Evolutionary conservation across 1,140 invertebrate species (phyloP).

Genomic region (Solenopsis invicta): DNA sequence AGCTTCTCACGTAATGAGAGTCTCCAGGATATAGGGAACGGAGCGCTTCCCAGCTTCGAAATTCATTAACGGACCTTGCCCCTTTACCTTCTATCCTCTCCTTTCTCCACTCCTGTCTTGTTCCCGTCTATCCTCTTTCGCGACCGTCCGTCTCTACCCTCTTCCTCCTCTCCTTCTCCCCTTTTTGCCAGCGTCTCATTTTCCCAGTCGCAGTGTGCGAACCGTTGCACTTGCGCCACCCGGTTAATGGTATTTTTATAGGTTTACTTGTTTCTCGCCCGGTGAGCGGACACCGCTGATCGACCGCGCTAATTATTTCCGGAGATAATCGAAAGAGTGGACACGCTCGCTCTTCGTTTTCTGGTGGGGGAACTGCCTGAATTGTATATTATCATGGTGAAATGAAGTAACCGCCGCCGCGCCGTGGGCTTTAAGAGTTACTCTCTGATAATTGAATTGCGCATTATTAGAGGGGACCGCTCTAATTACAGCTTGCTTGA

Average conservation of each 20-base stretch:
- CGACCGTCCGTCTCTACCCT: slow-evolving; percentile 7
- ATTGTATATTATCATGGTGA: slow-evolving; percentile 39
- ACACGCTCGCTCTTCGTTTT: slow-evolving; percentile 41
- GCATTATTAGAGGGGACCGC: slow-evolving; percentile 28
- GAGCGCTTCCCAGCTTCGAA: slow-evolving; percentile 76
- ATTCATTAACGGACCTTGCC: slow-evolving; percentile 78
- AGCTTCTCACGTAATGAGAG: slow-evolving; percentile 82
- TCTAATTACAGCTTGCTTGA: slow-evolving; percentile 45
- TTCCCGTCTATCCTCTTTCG: slow-evolving; percentile 15
- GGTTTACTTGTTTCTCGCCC: slow-evolving; percentile 74
- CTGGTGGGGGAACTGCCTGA: slow-evolving; percentile 35
- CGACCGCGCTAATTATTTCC: slow-evolving; percentile 76
- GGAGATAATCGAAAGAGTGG: slow-evolving; percentile 70
- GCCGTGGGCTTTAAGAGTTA: slow-evolving; percentile 3
- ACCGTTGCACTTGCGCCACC: slow-evolving; percentile 68
- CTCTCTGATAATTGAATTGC: slow-evolving; percentile 45
- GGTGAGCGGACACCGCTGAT: slow-evolving; percentile 66
- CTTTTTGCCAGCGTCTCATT: slow-evolving; percentile 51
- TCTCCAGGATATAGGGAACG: slow-evolving; percentile 77
- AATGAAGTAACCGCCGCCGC: background rate
- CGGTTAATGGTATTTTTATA: slow-evolving; percentile 76
- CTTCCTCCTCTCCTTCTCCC: background rate
- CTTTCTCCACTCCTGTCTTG: slow-evolving; percentile 17
- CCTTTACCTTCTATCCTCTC: slow-evolving; percentile 59
- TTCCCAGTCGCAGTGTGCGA: slow-evolving; percentile 64